phyloP scores from a whole-genome alignment of 2,888 invertebrate species.

The Aphidoletes aphidimyza region DNA sequence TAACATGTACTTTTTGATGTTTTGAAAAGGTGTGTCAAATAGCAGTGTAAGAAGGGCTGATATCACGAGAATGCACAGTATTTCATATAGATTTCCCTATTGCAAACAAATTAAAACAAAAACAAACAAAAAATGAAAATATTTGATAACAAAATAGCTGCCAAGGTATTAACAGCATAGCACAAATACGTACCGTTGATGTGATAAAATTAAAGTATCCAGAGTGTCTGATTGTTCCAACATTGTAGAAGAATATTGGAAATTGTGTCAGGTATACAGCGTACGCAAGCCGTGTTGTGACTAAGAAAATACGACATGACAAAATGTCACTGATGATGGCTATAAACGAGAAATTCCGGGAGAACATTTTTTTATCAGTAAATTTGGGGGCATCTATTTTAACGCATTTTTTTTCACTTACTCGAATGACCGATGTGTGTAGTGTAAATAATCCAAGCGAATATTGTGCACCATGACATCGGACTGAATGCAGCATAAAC shows the following conservation, averaged over 20 bases:
- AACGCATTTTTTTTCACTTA: no score
- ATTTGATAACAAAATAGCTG: neutral
- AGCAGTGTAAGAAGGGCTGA: slow-evolving; percentile 72
- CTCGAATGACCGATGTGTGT: slow-evolving; percentile 73
- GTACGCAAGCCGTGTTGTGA: slow-evolving; percentile 77
- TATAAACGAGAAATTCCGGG: slow-evolving; percentile 63
- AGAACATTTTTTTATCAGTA: neutral
- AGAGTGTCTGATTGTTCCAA: slow-evolving; percentile 71
- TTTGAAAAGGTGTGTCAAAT: slow-evolving; percentile 77
- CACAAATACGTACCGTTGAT: slow-evolving; percentile 68
- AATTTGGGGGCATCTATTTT: no score
- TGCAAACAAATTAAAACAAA: slow-evolving; percentile 58
- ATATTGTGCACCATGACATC: slow-evolving; percentile 75
- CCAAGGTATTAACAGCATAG: neutral
- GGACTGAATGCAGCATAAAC: slow-evolving; percentile 77
- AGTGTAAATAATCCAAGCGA: slow-evolving; percentile 75
- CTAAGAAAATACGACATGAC: slow-evolving; percentile 72
- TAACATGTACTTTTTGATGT: slow-evolving; percentile 71
- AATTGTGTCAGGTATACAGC: slow-evolving; percentile 78
- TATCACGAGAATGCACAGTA: slow-evolving; percentile 69
- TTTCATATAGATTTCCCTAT: slow-evolving; percentile 73
- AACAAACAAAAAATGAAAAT: slow-evolving; percentile 21
- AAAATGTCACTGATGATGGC: slow-evolving; percentile 70
- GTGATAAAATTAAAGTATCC: slow-evolving; percentile 71
- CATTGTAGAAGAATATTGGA: slow-evolving; percentile 77